Evolutionary conservation across 2,888 invertebrate genomes (phyloP), one percentile per base, ranked within the genome.

Genomic region (Melanchra persicariae): DNA sequence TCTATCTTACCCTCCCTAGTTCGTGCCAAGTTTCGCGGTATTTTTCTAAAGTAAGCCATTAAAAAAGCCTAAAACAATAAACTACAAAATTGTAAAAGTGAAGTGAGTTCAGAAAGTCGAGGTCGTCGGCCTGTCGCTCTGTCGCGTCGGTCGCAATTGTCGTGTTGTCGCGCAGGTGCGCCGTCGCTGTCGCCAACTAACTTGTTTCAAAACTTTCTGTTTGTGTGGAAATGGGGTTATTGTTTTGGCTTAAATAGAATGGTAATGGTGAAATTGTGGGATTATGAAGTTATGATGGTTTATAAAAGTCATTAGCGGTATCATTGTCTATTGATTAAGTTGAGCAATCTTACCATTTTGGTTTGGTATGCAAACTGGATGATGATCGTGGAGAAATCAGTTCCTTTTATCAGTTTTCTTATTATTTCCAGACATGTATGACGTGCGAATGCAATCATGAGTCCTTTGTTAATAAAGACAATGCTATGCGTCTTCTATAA

Each of bases 141-240:
- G 64, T 45, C 63, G 69, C 22, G 60, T 26, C 70, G 30, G 61
- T 51, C 62, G 51, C 70, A 69, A 73, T 68, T 55, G 81, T 66
- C 57, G 57, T 40, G 55, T 64, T 30, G 70, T 57, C 55, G 66
- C 79, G 30, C 85, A 83, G 85, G 85, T 85, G 85, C 52, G 70
- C 37, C 26, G 66, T 19, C 52, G 70, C 40, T 40, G 66, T n/a
- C 43, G 30, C 10, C 68, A 58, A 81, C 81, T 62, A 69, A 68
- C 54, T 83, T 65, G 72, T 76, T 67, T 68, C 8, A 3, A 24
- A 84, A 83, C 73, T 84, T 77, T 80, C 22, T 62, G 59, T 71
- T 69, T 79, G 74, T 54, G 49, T 62, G 40, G 57, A 54, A 64
- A 51, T n/a, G 15, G 26, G 1, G 51, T 66, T 62, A 65, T 64